Evolutionary conservation across 2,888 invertebrate species (phyloP), one percentile per base, ranked within the genome.

Genomic region (Aphodius sticticus): DNA sequence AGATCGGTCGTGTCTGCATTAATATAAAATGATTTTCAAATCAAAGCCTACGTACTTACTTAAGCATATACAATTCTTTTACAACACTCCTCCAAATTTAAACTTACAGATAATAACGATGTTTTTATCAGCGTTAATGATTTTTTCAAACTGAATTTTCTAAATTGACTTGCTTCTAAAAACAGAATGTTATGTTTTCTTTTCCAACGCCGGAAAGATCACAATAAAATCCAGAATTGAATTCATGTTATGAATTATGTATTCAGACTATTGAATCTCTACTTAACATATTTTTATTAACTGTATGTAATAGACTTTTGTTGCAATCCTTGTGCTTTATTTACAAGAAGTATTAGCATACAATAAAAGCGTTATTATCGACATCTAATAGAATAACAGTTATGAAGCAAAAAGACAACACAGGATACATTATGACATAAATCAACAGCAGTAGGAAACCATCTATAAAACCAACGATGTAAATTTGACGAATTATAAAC

Each of bases 181-280:
- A 26, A 26, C 26, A 26, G 26, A 26, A 2, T 26, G 26, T 26
- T 26, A 26, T 26, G 26, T 26, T 26, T 26, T 26, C 26, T 3
- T 26, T 26, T 26, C 26, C 26, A 26, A 3, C 26, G 26, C 26
- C 2, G 26, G 26, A 26, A 26, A 26, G 26, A 26, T 26, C 26
- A 26, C 26, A 26, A 26, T 26, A 26, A 26, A 26, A 26, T 26
- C 1, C 26, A 26, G 26, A 26, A 26, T 26, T 26, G 26, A 26
- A 26, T 74, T 74, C 36, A 26, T 6, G 26, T 74, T 74, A 9
- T 74, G 26, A 74, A 74, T 26, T 74, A 74, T 74, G 26, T 74
- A 74, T 74, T 74, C 12, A 5, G 53, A 53, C 53, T 53, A 53
- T 53, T 53, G 53, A 53, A 53, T 53, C 53, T 53, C 53, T 5